Evolutionary conservation across 92 coral and sea anemone genomes (phyloP).

Genomic region (Anthopleura xanthogrammica): DNA sequence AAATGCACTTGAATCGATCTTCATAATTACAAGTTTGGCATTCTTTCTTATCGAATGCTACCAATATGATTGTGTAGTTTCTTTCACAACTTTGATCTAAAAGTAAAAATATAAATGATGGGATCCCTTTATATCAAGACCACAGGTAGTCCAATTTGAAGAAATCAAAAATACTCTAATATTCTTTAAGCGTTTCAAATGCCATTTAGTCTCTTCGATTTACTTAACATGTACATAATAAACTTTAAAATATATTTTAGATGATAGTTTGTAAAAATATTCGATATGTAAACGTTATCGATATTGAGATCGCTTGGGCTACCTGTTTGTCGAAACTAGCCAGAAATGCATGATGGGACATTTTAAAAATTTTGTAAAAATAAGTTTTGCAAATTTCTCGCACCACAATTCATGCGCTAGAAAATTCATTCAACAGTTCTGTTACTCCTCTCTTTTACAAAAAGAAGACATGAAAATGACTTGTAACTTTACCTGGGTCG

Average conservation of each 20-base stretch:
- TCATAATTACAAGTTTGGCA: conserved; percentile 3
- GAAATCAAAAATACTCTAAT: neutral
- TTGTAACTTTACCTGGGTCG: conserved; percentile 40
- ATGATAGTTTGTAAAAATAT: neutral
- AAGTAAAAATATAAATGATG: neutral
- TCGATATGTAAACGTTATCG: neutral
- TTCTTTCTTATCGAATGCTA: conserved; percentile 66
- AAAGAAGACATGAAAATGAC: neutral
- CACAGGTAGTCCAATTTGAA: neutral
- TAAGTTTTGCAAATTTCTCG: neutral
- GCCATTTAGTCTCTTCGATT: neutral
- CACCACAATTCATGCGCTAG: too few relatives aligned
- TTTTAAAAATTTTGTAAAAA: neutral
- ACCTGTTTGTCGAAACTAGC: neutral
- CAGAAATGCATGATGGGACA: neutral
- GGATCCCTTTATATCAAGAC: neutral
- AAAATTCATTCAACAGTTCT: neutral
- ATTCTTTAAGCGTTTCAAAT: too few relatives aligned
- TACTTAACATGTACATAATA: too few relatives aligned
- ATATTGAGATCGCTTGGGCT: neutral
- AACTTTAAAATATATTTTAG: too few relatives aligned
- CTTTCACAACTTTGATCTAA: conserved; percentile 19
- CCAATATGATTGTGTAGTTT: conserved; percentile 52
- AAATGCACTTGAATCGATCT: conserved; percentile 25
- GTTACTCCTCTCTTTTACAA: neutral